Evolutionary conservation across 2,888 invertebrate genomes (phyloP), one percentile per base, ranked within the genome.

Genomic region (Cephus nigrinus): DNA sequence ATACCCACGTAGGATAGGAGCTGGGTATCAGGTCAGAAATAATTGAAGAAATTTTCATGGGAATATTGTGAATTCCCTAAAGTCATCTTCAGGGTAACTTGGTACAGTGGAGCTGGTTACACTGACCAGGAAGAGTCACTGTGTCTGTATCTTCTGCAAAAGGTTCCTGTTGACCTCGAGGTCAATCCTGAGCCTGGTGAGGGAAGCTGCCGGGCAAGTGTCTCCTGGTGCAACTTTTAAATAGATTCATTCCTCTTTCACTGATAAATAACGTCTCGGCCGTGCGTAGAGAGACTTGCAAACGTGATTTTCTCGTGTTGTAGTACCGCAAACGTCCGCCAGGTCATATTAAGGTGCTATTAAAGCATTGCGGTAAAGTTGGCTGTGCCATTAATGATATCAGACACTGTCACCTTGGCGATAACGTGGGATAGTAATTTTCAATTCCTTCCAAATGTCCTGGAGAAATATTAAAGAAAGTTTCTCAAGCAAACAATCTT

Each of bases 241-340:
- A 32, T 15, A 35, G 32, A 5, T n/a, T 74, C 74, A 30, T 74
- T 30, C 36, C 74, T 74, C 74, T 74, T 11, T 74, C 74, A 31
- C 71, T 32, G 71, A 71, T 71, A 71, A 55, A 55, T 55, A 55
- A 55, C 2, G 55, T 23, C 55, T 55, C 23, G 55, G 9, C 1
- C 55, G 2, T 55, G 55, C 55, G 23, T 9, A 55, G 55, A 23
- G 55, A 55, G 23, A 23, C 55, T 55, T 2, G 55, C 23, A 9
- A 55, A 23, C 23, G 55, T 55, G 55, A 55, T 55, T 55, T 23
- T 23, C 23, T 55, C 55, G 55, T 55, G 55, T 55, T 9, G 23
- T 55, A 55, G 55, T 55, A 55, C 55, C 23, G 55, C 55, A 55
- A 55, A 55, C 2, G 55, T 23, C 55, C 55, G 5, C 55, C 23